phyloP scores from a whole-genome alignment of 2,113 vertebrate genomes.

The Paedocypris sp. region DNA sequence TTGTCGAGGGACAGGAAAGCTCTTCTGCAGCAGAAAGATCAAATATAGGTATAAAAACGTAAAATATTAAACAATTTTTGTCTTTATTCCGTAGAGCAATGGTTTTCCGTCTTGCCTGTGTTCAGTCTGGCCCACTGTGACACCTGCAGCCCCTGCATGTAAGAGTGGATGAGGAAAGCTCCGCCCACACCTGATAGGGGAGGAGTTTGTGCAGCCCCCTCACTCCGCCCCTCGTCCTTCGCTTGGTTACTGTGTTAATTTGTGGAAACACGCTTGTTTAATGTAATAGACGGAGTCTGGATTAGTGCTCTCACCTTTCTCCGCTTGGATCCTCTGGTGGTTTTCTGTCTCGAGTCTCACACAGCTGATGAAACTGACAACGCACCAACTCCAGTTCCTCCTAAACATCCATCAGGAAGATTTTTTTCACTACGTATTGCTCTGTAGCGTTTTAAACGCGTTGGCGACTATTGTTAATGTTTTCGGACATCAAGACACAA shows the following conservation, averaged over 20 bases:
- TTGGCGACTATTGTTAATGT: too few species aligned
- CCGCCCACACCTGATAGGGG: slow-evolving; percentile 38
- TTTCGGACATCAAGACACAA: too few species aligned
- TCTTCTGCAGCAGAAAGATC: slow-evolving; percentile 14
- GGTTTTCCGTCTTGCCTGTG: slow-evolving; percentile 44
- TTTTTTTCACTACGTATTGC: too few species aligned
- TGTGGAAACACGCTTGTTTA: background rate
- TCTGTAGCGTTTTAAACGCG: too few species aligned
- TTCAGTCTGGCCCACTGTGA: slow-evolving; percentile 42
- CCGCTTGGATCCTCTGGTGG: background rate
- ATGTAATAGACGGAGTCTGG: too few species aligned
- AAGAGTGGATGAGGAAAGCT: slow-evolving; percentile 56
- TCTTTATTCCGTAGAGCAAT: background rate
- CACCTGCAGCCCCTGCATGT: slow-evolving; percentile 60
- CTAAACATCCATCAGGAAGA: slow-evolving; percentile 32
- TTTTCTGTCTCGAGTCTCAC: slow-evolving; percentile 36
- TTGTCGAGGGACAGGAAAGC: background rate
- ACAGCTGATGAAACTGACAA: slow-evolving; percentile 53
- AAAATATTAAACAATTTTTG: background rate
- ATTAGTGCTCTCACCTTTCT: slow-evolving; percentile 14
- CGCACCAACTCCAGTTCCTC: slow-evolving; percentile 57
- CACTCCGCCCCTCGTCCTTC: background rate
- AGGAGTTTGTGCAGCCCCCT: slow-evolving; percentile 1
- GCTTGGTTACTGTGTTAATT: background rate
- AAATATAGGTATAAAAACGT: too few species aligned